These are phyloP conservation scores for Amiota minor DNA, from an alignment of 2,888 invertebrate genomes.

Conservation along the genomic window DNA sequence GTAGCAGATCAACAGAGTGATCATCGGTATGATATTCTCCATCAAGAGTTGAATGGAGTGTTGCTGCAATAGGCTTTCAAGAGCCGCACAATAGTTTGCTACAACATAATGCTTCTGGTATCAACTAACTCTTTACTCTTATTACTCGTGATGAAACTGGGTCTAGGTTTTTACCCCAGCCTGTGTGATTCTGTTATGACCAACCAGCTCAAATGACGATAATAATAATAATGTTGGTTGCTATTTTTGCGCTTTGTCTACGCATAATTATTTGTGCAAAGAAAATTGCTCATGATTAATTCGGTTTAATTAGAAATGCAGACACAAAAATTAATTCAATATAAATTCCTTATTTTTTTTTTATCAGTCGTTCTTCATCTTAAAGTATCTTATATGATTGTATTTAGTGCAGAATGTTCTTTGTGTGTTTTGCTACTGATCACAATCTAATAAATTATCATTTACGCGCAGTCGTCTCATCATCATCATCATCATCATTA, in stretches of 20 bases:
- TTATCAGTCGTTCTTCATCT: conserved; percentile 15
- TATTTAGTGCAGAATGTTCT: conserved; percentile 12
- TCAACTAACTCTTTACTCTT: background rate
- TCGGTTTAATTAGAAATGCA: conserved; percentile 67
- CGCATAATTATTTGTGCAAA: conserved; percentile 59
- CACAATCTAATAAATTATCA: conserved; percentile 66
- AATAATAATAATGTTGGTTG: background rate
- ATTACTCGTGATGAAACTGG: background rate
- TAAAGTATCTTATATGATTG: conserved; percentile 14
- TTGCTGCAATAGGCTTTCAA: conserved; percentile 1
- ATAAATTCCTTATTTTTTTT: conserved; percentile 53
- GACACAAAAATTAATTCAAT: conserved; percentile 63
- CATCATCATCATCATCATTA: background rate
- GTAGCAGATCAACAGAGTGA: conserved; percentile 57
- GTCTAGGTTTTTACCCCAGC: conserved; percentile 27
- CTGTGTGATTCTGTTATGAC: conserved; percentile 35
- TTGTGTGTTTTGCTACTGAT: conserved; percentile 45
- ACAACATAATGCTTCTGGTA: conserved; percentile 22
- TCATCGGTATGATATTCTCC: conserved; percentile 37
- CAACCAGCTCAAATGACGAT: conserved; percentile 25
- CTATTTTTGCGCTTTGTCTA: conserved; percentile 45
- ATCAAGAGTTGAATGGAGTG: no score
- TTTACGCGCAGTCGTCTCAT: conserved; percentile 64
- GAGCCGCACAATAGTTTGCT: conserved; percentile 33
- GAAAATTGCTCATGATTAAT: conserved; percentile 60